Evolutionary conservation across 1,140 invertebrate genomes (phyloP), one percentile per base, ranked within the genome.

Genomic region (Macrocentrus cingulum): DNA sequence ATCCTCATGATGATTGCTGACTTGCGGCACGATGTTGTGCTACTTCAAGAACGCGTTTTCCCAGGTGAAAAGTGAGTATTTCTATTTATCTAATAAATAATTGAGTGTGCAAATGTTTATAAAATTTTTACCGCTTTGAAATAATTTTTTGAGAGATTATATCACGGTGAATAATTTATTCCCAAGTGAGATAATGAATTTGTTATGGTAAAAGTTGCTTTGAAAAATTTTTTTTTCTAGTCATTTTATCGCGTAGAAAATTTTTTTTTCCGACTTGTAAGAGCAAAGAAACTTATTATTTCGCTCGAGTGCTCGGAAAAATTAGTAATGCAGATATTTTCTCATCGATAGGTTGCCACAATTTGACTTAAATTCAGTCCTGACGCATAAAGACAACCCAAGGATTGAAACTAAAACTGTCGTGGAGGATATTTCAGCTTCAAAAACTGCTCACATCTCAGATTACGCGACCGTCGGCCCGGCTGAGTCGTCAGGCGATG

Each of bases 1-100:
- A 74, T 87, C 60, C 71, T 87, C 29, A 73, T 87, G 2, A 67
- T 87, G 51, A 63, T 88, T 22, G 85, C 85, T 2, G 85, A 87
- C 65, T 67, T 88, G 1, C 74, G 83, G 53, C 83, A 85, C 64
- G 85, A 87, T 66, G 83, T 88, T 57, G 77, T 81, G 23, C 82
- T 84, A 57, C 69, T 87, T 22, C 85, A 87, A 64, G 76, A 80
- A 20, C 80, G 74, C 66, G 83, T 87, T 9, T 87, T 84, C 59
- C 72, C 79, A 29, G 81, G 80, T 2, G 82, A 84, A 71, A 75
- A 67, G 84, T 85, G 71, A 79, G 76, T 76, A 51, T 19, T 64
- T 41, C 0, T n/a, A n/a, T n/a, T n/a, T n/a, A n/a, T n/a, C n/a
- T n/a, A n/a, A n/a, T n/a, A n/a, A n/a, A n/a, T n/a, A n/a, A n/a